These are phyloP conservation scores for Peromyscus melanophrys DNA, from an alignment of 2,797 vertebrate genomes.

Conservation along the genomic window DNA sequence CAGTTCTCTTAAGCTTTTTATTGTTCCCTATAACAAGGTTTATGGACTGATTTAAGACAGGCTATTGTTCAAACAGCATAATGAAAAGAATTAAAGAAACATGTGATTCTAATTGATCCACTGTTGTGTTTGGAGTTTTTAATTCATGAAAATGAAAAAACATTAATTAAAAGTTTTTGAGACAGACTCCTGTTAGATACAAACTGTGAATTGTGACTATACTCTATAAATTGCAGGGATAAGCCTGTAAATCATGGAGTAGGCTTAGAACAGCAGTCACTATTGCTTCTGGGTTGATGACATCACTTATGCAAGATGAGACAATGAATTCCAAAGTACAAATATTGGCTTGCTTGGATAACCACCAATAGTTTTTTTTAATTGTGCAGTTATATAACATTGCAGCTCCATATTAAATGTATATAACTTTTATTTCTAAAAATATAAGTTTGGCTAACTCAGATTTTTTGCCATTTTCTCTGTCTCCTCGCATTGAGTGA, in stretches of 20 bases:
- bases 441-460: slow-evolving; percentile 26
- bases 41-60: slow-evolving; percentile 55
- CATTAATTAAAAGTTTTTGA: slow-evolving; percentile 44
- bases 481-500: slow-evolving; percentile 33
- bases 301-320: background rate
- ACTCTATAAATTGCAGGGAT: slow-evolving; percentile 1
- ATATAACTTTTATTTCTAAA: slow-evolving; percentile 13
- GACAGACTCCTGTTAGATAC: slow-evolving; percentile 13
- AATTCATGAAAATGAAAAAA: slow-evolving; percentile 49
- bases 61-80: slow-evolving; percentile 63
- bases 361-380: background rate
- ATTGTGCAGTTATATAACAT: background rate
- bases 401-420: background rate
- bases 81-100: slow-evolving; percentile 73
- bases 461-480: slow-evolving; percentile 32
- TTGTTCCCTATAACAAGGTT: slow-evolving; percentile 66
- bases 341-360: slow-evolving; percentile 50
- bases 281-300: slow-evolving; percentile 28
- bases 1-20: slow-evolving; percentile 70
- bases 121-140: slow-evolving; percentile 58
- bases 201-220: slow-evolving; percentile 45
- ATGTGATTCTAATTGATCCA: slow-evolving; percentile 58
- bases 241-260: slow-evolving; percentile 8
- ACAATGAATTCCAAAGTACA: background rate
- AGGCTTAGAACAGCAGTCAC: background rate